Evolutionary conservation across 2,888 invertebrate genomes (phyloP).

Genomic region (Pachydiplax longipennis): DNA sequence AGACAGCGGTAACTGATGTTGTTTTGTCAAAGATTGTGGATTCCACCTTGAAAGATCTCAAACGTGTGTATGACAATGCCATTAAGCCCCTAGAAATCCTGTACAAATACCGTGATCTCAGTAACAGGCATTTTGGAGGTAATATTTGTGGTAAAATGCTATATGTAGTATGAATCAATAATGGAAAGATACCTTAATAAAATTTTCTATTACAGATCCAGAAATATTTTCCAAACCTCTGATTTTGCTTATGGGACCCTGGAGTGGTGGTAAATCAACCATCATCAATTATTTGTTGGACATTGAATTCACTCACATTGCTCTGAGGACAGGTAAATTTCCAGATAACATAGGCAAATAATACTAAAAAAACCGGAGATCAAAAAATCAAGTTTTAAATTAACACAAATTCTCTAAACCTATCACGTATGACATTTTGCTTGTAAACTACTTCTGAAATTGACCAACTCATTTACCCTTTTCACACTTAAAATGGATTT

Average conservation of each 20-base stretch:
- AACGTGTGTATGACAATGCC: slow-evolving; percentile 83
- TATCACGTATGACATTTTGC: no score
- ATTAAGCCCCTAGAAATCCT: slow-evolving; percentile 90
- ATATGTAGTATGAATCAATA: background rate
- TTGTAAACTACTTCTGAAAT: no score
- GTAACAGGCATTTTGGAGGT: slow-evolving; percentile 87
- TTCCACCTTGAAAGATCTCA: slow-evolving; percentile 81
- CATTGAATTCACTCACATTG: slow-evolving; percentile 82
- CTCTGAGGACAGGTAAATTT: slow-evolving; percentile 81
- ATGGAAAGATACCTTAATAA: background rate
- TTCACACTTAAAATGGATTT: no score
- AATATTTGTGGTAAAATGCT: slow-evolving; percentile 48
- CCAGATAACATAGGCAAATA: background rate
- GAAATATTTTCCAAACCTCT: slow-evolving; percentile 95
- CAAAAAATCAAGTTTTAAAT: no score
- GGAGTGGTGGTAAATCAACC: slow-evolving; percentile 95
- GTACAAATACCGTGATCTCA: slow-evolving; percentile 90
- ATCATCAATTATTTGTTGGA: slow-evolving; percentile 92
- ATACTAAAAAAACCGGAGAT: no score
- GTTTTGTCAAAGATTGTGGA: slow-evolving; percentile 78
- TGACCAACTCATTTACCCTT: no score
- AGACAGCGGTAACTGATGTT: slow-evolving; percentile 71
- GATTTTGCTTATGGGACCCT: slow-evolving; percentile 93
- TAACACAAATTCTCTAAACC: no score
- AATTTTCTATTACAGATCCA: slow-evolving; percentile 68